Evolutionary conservation across 2,113 vertebrate genomes (phyloP).

Genomic region (Epinephelus cyanopodus): DNA sequence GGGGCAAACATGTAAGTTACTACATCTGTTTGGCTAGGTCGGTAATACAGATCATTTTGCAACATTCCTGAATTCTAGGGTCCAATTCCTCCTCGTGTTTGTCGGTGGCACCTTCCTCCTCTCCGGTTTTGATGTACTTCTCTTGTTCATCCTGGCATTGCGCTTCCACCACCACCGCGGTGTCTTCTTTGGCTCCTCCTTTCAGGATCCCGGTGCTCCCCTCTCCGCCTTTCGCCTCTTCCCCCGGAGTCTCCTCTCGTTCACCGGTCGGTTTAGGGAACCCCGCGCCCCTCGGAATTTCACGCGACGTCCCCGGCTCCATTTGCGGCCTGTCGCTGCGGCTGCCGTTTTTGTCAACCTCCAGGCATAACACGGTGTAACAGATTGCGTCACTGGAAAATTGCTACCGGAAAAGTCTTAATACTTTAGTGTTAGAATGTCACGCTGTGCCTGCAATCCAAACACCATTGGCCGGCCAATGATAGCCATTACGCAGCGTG

Average conservation of each 20-base stretch:
- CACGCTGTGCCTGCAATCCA: neutral
- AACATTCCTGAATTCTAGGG: constrained; percentile 84
- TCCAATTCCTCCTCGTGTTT: constrained; percentile 84
- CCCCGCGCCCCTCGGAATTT: constrained; percentile 61
- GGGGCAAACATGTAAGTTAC: no score
- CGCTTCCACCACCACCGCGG: constrained; percentile 31
- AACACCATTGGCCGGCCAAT: neutral
- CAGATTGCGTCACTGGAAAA: no score
- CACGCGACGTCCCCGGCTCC: constrained; percentile 79
- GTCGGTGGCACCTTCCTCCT: constrained; percentile 49
- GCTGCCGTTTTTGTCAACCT: neutral
- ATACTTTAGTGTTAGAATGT: neutral
- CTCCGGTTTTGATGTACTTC: neutral
- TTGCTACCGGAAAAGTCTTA: neutral
- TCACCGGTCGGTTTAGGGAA: constrained; percentile 40
- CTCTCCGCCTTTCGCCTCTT: constrained; percentile 63
- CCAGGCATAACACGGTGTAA: neutral
- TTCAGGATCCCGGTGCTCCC: constrained; percentile 30
- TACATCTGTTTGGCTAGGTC: neutral
- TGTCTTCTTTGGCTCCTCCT: constrained; percentile 36
- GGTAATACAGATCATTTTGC: neutral
- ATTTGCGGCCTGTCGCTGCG: constrained; percentile 70
- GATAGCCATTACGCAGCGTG: neutral
- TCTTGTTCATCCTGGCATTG: constrained; percentile 12
- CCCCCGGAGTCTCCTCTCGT: constrained; percentile 78